Base-by-base conservation (phyloP, 92 coral and sea anemone genomes). In the Micromussa lordhowensis region DNA sequence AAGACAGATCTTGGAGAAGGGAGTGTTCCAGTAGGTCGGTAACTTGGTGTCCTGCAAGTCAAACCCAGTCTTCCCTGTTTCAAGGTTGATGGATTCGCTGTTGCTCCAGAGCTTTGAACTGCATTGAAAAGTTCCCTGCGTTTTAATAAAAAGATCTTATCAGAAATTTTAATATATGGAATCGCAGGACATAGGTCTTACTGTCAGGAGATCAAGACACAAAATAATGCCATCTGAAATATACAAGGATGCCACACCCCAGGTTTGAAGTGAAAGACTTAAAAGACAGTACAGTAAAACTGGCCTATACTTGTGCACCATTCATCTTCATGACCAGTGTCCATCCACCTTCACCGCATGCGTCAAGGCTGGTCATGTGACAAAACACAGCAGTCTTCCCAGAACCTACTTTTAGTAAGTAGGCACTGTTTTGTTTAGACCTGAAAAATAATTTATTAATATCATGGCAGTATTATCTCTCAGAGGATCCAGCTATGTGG, bases 1-100 rank as follows among this genome's bases (percentile, higher is more conserved):
- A 57, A 84, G 88, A 26, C 88, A 84, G 55, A 84, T 73, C 88
- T 74, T 84, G 40, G 88, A 32, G 81, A 84, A 84, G 14, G 81
- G 53, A 16, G 81, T 73, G 78, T 38, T 73, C 78, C 78, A 73
- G 53, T 73, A 73, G 78, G 28, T 73, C 28, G 78, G 78, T 38
- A 73, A 38, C 78, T 73, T 86, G 49, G 89, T 77, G 24, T 86
- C 89, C 10, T 44, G 38, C 16, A 54, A 14, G 80, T 83, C 80
- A 32, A 83, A 75, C 19, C 87, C 87, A 53, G 87, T 83, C 40
- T 51, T 24, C 9, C 87, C 87, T 72, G 80, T 80, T 21, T 18
- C 66, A 59, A 59, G 66, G n/a, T 59, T 59, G n/a, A 59, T 21
- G 9, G 66, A 17, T 59, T 59, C 66, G 1, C 21, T 18, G 66